Percentiles rank a stretch among this genome's conserved stretches.
These are phyloP conservation scores for Stenotaenia linearis DNA, from an alignment of 2,888 invertebrate genomes.

Conservation along the genomic window DNA sequence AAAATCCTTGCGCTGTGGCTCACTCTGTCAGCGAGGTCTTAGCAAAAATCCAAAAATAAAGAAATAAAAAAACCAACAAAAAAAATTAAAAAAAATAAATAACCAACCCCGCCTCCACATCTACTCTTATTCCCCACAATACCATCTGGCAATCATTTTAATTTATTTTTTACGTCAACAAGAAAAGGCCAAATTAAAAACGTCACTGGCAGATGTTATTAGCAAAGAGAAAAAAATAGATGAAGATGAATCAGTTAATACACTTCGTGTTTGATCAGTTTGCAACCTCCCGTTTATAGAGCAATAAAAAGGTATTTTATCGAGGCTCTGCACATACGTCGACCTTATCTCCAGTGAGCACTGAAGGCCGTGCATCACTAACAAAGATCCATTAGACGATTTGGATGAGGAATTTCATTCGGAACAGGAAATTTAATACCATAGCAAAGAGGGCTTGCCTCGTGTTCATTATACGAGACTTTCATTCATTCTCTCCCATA, in stretches of 20 bases:
- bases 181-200: neutral
- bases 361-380: conserved; percentile 16
- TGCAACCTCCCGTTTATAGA: neutral
- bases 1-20: neutral
- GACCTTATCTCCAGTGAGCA: conserved; percentile 26
- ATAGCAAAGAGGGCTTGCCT: neutral
- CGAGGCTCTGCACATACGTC: neutral
- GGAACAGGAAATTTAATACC: conserved; percentile 19
- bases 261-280: neutral
- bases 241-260: neutral
- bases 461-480: neutral
- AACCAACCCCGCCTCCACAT: neutral
- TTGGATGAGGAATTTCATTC: conserved; percentile 26
- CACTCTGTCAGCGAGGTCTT: neutral
- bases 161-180: neutral
- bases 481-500: neutral
- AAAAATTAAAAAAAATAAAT: neutral
- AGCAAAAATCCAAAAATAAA: neutral
- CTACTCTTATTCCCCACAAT: neutral
- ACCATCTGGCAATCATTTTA: neutral
- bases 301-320: conserved; percentile 24
- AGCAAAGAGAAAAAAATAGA: neutral
- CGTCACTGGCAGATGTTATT: neutral
- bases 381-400: conserved; percentile 1
- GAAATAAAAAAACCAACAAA: neutral